These are phyloP conservation scores for Anthopleura sola DNA, from an alignment of 64 coral and sea anemone species.

Conservation along the genomic window DNA sequence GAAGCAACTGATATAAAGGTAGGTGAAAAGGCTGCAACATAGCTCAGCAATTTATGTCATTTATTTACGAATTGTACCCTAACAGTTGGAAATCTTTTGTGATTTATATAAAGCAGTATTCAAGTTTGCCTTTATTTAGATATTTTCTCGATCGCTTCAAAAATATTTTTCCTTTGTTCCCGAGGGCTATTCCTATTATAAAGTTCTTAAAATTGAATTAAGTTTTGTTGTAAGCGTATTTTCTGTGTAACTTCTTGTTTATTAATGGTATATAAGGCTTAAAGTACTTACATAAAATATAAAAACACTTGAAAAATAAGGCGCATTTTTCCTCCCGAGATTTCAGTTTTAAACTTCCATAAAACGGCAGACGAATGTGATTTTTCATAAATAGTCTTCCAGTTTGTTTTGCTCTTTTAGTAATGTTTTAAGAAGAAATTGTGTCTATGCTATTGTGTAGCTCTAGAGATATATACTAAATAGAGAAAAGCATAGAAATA, in stretches of 20 bases:
- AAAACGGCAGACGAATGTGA: background rate
- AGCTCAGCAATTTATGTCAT: background rate
- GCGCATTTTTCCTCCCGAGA: background rate
- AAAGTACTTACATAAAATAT: slow-evolving; percentile 5
- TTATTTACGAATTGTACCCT: background rate
- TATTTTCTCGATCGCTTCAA: slow-evolving; percentile 9
- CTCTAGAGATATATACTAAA: background rate
- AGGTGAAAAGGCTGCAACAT: background rate
- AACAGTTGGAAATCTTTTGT: slow-evolving; percentile 21
- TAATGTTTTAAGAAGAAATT: background rate
- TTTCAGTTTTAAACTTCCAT: background rate
- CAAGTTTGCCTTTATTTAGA: slow-evolving; percentile 14
- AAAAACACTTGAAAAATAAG: background rate
- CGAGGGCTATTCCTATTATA: background rate
- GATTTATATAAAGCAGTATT: background rate
- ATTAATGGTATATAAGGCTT: background rate
- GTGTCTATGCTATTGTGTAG: background rate
- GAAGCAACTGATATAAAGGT: slow-evolving; percentile 99
- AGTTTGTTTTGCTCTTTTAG: background rate
- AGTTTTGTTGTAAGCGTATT: background rate
- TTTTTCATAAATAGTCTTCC: background rate
- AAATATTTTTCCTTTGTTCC: background rate
- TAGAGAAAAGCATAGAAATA: background rate
- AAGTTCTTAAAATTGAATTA: background rate
- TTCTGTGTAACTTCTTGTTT: background rate